Evolutionary conservation across 2,888 invertebrate species (phyloP), one percentile per base, ranked within the genome.

Genomic region (Drosophila villosipedis): DNA sequence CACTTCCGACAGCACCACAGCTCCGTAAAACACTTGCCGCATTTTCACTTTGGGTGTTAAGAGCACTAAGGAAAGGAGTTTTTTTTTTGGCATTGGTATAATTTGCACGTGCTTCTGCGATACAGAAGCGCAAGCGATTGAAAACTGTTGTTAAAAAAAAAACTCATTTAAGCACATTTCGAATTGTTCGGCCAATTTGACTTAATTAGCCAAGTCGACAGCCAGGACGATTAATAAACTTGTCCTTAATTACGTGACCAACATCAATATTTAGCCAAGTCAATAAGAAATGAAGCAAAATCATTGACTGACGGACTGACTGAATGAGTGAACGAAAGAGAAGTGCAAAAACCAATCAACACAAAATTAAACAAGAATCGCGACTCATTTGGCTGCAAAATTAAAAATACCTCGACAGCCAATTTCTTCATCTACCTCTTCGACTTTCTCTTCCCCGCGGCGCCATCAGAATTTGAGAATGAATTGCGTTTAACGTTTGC

Each of bases 211-310:
- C 70, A 62, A 53, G 65, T 72, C 55, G 68, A 50, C 53, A 58
- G 63, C 53, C 50, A 57, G 30, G 54, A 60, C 82, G 84, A 85
- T 87, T 88, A 85, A 90, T 87, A 83, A 85, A 86, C 82, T 84
- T 75, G 73, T 69, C 68, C 77, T 76, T 86, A 88, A 87, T 85
- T 85, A 83, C 82, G 89, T 83, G 90, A 83, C 86, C 73, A 62
- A 73, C 68, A 70, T 70, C 68, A 71, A 71, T 75, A 68, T 67
- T 76, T 66, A 37, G 60, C 58, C 53, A 58, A 52, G 35, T 43
- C 69, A 69, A 67, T 77, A 73, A 49, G 43, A 52, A 75, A 47
- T 54, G 25, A 58, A 43, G 65, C 49, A 22, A 52, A 57, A 31
- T 52, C 39, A 80, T 64, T 70, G 72, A 71, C 57, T 47, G 60